These are phyloP conservation scores for Phrynocephalus forsythii DNA, from an alignment of 2,797 vertebrate species.

Conservation along the genomic window DNA sequence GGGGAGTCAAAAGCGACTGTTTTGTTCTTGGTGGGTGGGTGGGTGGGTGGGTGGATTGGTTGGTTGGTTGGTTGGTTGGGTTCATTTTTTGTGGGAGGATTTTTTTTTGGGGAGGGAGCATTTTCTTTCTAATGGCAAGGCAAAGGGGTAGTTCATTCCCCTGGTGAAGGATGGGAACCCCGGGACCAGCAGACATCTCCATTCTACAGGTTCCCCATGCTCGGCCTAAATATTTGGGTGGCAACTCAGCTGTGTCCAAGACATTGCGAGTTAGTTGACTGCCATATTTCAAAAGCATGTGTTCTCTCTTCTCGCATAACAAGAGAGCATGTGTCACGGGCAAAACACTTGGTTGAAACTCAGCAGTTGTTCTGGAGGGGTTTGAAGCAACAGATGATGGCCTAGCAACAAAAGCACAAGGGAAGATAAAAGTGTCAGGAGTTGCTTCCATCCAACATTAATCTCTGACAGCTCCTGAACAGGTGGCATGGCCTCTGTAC, in stretches of 20 bases:
- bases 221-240: neutral
- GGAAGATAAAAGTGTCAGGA: neutral
- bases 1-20: neutral
- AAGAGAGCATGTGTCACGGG: slow-evolving; percentile 47
- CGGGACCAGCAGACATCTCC: neutral
- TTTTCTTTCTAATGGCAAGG: neutral
- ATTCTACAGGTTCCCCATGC: neutral
- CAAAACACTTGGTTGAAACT: slow-evolving; percentile 43
- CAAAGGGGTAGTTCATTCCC: neutral
- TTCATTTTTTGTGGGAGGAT: too few species aligned
- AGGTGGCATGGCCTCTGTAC: neutral
- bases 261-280: neutral
- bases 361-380: slow-evolving; percentile 47
- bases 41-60: too few species aligned
- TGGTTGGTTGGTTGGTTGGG: too few species aligned
- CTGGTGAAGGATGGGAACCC: slow-evolving; percentile 17
- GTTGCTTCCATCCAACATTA: neutral
- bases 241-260: slow-evolving; percentile 20
- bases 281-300: slow-evolving; percentile 24
- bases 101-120: too few species aligned
- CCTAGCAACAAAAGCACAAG: neutral
- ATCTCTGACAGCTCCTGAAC: neutral
- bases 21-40: too few species aligned
- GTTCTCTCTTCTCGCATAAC: slow-evolving; percentile 42
- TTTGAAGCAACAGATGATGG: slow-evolving; percentile 17